phyloP scores from a whole-genome alignment of 1,140 invertebrate species.

The Tetragnatha versicolor region DNA sequence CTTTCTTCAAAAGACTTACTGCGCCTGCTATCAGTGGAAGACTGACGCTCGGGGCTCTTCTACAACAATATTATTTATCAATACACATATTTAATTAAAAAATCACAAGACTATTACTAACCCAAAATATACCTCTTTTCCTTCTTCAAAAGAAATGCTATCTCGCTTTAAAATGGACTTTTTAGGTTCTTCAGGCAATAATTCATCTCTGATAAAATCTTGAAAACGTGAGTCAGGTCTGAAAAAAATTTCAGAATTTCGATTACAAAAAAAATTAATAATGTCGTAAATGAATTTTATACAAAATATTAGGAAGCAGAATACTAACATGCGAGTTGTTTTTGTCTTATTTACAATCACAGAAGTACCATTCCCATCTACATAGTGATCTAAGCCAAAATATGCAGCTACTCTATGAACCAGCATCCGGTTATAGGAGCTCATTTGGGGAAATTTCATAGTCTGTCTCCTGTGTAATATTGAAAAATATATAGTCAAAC shows the following conservation, averaged over 20 bases:
- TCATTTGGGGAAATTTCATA: slow-evolving; percentile 87
- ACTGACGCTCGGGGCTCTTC: slow-evolving; percentile 68
- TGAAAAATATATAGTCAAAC: neutral
- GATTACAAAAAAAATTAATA: neutral
- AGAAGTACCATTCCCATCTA: slow-evolving; percentile 83
- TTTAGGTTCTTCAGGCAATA: slow-evolving; percentile 73
- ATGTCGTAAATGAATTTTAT: neutral
- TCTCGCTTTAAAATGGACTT: slow-evolving; percentile 85
- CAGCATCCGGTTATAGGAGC: slow-evolving; percentile 93
- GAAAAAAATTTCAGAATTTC: neutral
- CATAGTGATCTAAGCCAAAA: slow-evolving; percentile 93
- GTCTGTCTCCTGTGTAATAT: slow-evolving; percentile 67
- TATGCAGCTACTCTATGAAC: slow-evolving; percentile 91
- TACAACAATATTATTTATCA: slow-evolving; percentile 57
- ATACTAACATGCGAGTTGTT: slow-evolving; percentile 72
- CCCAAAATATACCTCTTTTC: slow-evolving; percentile 59
- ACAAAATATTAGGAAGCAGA: slow-evolving; percentile 9
- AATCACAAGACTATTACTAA: neutral
- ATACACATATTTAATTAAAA: neutral
- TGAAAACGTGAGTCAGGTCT: slow-evolving; percentile 64
- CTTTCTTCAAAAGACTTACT: slow-evolving; percentile 91
- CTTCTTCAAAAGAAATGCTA: slow-evolving; percentile 79
- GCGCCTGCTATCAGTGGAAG: slow-evolving; percentile 73
- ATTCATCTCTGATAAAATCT: slow-evolving; percentile 64
- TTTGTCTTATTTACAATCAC: slow-evolving; percentile 85